Base-by-base conservation (phyloP, 2,888 invertebrate genomes). In the Antheraea yamamai region DNA sequence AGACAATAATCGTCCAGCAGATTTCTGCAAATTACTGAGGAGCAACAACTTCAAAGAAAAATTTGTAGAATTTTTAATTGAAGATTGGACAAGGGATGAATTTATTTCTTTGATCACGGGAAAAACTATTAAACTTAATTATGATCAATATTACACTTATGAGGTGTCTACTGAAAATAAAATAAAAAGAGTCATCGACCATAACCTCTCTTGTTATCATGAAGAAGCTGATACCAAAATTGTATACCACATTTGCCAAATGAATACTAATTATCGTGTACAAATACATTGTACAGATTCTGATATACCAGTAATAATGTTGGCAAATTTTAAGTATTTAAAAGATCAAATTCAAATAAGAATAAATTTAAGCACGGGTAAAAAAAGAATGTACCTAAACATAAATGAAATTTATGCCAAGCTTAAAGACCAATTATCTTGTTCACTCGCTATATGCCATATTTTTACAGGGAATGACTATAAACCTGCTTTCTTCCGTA, bases 201-300 rank as follows among this genome's bases (percentile, higher is more conserved):
- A 76, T 75, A 76, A 77, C 68, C 76, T 78, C 73, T 76, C 77
- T 75, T 78, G 75, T 74, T 74, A 78, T 73, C 77, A 78, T 58
- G 76, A 78, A 77, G 78, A 79, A 76, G 77, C 77, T 74, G 79
- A 77, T 73, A 77, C 77, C 73, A 77, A 77, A 79, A 77, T 76
- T 75, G 77, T 78, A 66, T 76, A 75, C 75, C 76, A 76, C 74
- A 75, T 78, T 76, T 78, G 77, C 74, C 77, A 77, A 76, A 74
- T 78, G 30, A 78, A 76, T 77, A 66, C 61, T 72, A 76, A 78
- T 70, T 76, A 77, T 73, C 74, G 74, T 74, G 75, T 77, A n/a
- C 58, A 75, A 74, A 73, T 75, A 73, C 74, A 75, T 73, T 77
- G 75, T 71, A 77, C 77, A 73, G 75, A 77, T 75, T 74, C 68